Evolutionary conservation across 1,140 invertebrate species (phyloP).

Genomic region (Asbolus verrucosus): DNA sequence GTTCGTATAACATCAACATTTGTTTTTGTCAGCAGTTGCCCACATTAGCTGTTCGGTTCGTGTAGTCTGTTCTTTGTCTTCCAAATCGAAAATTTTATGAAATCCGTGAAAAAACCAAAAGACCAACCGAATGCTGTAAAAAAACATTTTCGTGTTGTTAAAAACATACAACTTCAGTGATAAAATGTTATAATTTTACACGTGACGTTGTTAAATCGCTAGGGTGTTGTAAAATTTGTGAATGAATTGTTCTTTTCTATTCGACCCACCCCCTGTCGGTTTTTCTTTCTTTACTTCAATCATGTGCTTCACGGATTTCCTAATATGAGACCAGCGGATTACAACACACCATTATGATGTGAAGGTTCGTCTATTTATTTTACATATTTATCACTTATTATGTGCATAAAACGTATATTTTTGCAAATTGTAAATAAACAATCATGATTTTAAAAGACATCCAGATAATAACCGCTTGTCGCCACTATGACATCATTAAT

Average conservation of each 20-base stretch:
- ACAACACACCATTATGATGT: conserved; percentile 10
- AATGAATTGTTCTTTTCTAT: conserved; percentile 36
- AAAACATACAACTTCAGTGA: conserved; percentile 25
- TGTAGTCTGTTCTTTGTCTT: conserved; percentile 33
- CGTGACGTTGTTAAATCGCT: conserved; percentile 4
- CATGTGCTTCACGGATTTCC: conserved; percentile 19
- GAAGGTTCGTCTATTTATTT: conserved; percentile 11
- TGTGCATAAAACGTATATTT: too few relatives aligned
- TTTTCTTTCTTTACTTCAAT: not conserved
- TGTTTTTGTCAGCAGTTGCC: conserved; percentile 38
- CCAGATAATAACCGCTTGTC: conserved; percentile 5
- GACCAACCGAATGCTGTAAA: not conserved
- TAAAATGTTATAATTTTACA: conserved; percentile 25
- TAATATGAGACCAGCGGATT: conserved; percentile 3
- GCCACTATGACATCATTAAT: conserved; percentile 14
- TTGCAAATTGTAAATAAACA: conserved; percentile 16
- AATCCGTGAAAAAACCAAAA: conserved; percentile 5
- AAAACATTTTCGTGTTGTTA: not conserved
- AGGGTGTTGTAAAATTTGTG: conserved; percentile 36
- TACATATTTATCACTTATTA: too few relatives aligned
- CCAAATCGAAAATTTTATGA: conserved; percentile 11
- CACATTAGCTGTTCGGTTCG: conserved; percentile 27
- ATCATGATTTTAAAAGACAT: conserved; percentile 1
- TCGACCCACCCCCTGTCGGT: conserved; percentile 19
- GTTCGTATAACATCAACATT: conserved; percentile 36